Conservation (phyloP, 2,113 vertebrate genomes). For the Elephas maximus region DNA sequence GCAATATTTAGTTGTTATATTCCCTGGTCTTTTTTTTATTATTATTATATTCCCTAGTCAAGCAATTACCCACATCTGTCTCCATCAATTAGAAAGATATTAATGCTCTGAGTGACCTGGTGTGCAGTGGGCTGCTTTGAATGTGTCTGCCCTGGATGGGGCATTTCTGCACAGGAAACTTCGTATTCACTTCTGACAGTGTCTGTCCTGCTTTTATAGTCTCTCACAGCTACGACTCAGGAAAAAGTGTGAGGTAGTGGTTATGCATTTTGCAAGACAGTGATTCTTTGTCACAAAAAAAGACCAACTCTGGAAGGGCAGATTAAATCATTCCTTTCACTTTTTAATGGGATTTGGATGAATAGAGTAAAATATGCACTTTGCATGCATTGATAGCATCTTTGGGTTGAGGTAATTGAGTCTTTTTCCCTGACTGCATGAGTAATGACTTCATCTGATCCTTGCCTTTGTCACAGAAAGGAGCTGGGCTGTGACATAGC, state of each 20-base stretch:
- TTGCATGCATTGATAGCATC: constrained; percentile 97
- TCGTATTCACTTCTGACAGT: constrained; percentile 90
- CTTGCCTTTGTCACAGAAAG: constrained; percentile 95
- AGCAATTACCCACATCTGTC: constrained; percentile 59
- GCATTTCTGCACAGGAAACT: constrained; percentile 86
- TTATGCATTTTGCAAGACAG: constrained; percentile 91
- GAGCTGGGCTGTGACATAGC: constrained; percentile 94
- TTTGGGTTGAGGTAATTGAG: constrained; percentile 98
- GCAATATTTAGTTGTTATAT: constrained; percentile 12
- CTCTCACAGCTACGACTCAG: constrained; percentile 87
- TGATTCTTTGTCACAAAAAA: constrained; percentile 93
- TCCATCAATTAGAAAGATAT: constrained; percentile 81
- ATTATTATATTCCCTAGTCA: not conserved
- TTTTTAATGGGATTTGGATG: constrained; percentile 96
- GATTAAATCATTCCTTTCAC: constrained; percentile 96
- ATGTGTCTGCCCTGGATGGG: constrained; percentile 75
- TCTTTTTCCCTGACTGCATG: constrained; percentile 95
- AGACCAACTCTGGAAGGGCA: constrained; percentile 93
- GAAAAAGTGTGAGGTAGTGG: constrained; percentile 88
- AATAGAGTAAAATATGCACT: constrained; percentile 97
- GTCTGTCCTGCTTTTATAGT: constrained; percentile 88
- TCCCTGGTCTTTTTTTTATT: not conserved
- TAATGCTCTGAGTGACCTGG: constrained; percentile 74
- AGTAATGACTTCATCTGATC: constrained; percentile 98
- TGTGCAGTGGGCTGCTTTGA: constrained; percentile 78